Evolutionary conservation across 2,113 vertebrate genomes (phyloP).

Genomic region (Dendrocopos noguchii): DNA sequence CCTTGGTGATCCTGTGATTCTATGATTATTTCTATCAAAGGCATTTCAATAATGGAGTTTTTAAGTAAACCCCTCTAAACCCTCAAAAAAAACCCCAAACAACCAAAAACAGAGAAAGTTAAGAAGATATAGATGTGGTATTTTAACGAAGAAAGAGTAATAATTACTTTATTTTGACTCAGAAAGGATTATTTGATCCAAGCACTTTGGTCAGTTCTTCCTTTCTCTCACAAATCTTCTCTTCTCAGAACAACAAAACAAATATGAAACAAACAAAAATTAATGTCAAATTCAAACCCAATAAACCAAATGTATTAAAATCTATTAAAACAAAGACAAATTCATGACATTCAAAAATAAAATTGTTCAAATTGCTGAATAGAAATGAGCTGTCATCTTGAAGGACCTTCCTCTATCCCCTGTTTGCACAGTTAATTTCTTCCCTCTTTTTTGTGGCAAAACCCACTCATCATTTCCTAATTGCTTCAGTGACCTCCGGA

Average conservation of each 20-base stretch:
- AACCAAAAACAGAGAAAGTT: too few species aligned
- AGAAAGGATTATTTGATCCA: background rate
- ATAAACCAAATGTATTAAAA: background rate
- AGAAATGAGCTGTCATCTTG: background rate
- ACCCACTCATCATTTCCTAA: background rate
- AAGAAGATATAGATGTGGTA: background rate
- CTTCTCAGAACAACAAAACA: background rate
- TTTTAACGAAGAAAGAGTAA: background rate
- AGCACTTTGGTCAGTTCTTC: background rate
- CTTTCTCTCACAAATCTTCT: background rate
- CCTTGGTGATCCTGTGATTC: too few species aligned
- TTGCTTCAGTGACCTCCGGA: background rate
- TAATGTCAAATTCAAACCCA: background rate
- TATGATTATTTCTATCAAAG: background rate
- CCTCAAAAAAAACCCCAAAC: background rate
- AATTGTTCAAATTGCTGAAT: background rate
- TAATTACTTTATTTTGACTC: background rate
- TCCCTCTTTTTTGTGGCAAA: background rate
- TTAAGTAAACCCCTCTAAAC: background rate
- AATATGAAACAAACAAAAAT: background rate
- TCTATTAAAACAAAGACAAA: background rate
- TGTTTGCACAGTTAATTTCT: background rate
- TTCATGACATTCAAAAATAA: background rate
- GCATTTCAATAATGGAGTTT: background rate
- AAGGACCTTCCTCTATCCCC: background rate